These are phyloP conservation scores for Laothoe populi DNA, from an alignment of 2,888 invertebrate genomes.

Conservation along the genomic window DNA sequence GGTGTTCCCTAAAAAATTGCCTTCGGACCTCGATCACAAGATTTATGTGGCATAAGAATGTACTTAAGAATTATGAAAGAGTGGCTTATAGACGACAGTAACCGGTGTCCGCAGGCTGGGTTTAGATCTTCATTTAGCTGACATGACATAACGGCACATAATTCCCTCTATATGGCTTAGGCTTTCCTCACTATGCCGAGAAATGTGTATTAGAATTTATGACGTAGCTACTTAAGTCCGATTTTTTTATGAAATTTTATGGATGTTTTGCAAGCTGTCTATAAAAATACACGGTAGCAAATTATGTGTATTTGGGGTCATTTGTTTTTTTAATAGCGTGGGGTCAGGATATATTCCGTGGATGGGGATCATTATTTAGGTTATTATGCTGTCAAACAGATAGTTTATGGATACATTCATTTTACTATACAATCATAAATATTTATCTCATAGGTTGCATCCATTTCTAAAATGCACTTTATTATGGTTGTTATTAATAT, in stretches of 20 bases:
- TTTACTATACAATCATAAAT: no score
- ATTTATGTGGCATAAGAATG: slow-evolving; percentile 17
- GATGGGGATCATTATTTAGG: no score
- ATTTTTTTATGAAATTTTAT: not conserved
- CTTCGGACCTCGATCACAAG: slow-evolving; percentile 20
- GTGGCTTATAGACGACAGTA: slow-evolving; percentile 16
- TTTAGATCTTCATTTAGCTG: slow-evolving; percentile 16
- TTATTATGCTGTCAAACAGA: no score
- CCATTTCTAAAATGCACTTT: not conserved
- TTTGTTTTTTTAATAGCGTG: no score
- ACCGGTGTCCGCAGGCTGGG: not conserved
- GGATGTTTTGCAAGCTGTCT: no score
- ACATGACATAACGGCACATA: not conserved
- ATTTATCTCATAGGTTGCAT: no score
- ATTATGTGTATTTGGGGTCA: no score
- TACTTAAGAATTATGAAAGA: slow-evolving; percentile 24
- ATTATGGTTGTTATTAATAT: not conserved
- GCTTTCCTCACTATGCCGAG: not conserved
- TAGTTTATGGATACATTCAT: no score
- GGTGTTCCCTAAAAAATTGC: slow-evolving; percentile 24
- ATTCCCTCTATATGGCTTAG: not conserved
- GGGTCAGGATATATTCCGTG: no score
- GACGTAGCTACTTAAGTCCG: not conserved
- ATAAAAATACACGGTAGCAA: no score
- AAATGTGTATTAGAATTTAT: not conserved